Evolutionary conservation across 1,140 invertebrate genomes (phyloP).

Genomic region (Phenacoccus solenopsis): DNA sequence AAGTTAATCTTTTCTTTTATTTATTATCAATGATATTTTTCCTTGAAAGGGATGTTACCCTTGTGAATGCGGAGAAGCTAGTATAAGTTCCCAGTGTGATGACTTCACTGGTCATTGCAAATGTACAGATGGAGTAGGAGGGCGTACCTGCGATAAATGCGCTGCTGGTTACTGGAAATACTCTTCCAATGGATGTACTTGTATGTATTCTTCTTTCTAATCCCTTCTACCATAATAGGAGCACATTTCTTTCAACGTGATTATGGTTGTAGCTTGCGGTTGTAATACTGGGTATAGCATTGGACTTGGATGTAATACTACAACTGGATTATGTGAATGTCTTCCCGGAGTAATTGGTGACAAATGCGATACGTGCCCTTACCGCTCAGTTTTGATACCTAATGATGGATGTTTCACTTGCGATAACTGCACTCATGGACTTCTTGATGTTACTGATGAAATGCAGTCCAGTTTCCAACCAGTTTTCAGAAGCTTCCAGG

Average conservation of each 20-base stretch:
- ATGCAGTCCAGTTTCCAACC: slow-evolving; percentile 48
- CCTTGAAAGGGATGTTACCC: slow-evolving; percentile 53
- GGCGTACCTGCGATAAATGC: slow-evolving; percentile 77
- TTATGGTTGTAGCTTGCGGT: slow-evolving; percentile 52
- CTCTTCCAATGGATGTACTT: slow-evolving; percentile 65
- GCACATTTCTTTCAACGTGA: slow-evolving; percentile 4
- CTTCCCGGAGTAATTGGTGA: slow-evolving; percentile 87
- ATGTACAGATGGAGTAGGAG: slow-evolving; percentile 79
- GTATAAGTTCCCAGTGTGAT: slow-evolving; percentile 69
- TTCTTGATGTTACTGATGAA: slow-evolving; percentile 76
- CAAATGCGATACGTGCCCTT: slow-evolving; percentile 87
- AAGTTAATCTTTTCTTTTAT: neutral
- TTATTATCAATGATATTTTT: too few species aligned
- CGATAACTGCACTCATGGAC: slow-evolving; percentile 73
- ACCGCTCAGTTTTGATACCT: slow-evolving; percentile 63
- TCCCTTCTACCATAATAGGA: too few species aligned
- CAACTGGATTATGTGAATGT: slow-evolving; percentile 87
- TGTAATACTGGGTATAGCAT: slow-evolving; percentile 79
- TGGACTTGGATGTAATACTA: slow-evolving; percentile 74
- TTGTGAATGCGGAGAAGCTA: slow-evolving; percentile 71
- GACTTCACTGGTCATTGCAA: slow-evolving; percentile 66
- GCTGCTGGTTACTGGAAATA: slow-evolving; percentile 90
- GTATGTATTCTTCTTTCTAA: slow-evolving; percentile 49
- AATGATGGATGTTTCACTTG: slow-evolving; percentile 61
- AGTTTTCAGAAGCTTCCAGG: slow-evolving; percentile 53